Evolutionary conservation across 2,797 vertebrate genomes (phyloP).

Genomic region (Dendrocincla tyrannina): DNA sequence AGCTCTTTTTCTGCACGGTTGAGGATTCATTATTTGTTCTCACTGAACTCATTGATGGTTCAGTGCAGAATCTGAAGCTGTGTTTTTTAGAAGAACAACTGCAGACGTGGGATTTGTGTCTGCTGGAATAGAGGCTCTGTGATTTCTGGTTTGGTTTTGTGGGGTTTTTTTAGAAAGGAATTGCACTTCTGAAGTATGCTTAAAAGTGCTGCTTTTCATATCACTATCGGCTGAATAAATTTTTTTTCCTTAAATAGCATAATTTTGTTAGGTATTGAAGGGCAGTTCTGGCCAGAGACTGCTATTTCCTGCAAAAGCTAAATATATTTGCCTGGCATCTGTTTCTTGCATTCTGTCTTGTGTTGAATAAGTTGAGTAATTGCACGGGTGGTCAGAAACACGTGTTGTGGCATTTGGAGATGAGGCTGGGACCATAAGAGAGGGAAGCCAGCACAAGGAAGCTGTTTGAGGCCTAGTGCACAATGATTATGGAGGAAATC

Average conservation of each 20-base stretch:
- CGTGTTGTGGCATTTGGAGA: not conserved
- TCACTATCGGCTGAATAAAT: not conserved
- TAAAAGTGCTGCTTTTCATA: not conserved
- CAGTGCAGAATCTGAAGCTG: not conserved
- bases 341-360: not conserved
- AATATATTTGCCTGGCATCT: not conserved
- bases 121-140: not conserved
- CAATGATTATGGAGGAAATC: not conserved
- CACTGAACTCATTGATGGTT: not conserved
- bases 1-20: not conserved
- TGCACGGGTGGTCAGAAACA: not conserved
- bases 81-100: not conserved
- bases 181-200: not conserved
- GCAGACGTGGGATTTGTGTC: not conserved
- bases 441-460: not conserved
- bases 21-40: not conserved
- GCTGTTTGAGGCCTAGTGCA: constrained; percentile 16
- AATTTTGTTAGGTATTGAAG: not conserved
- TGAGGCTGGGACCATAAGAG: not conserved
- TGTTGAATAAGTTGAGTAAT: not conserved
- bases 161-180: not conserved
- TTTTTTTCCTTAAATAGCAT: not conserved
- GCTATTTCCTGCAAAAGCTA: constrained; percentile 43
- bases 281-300: not conserved
- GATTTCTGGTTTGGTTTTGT: not conserved